Base-by-base conservation (phyloP, 2,888 invertebrate genomes). In the Leucophenga maculata region DNA sequence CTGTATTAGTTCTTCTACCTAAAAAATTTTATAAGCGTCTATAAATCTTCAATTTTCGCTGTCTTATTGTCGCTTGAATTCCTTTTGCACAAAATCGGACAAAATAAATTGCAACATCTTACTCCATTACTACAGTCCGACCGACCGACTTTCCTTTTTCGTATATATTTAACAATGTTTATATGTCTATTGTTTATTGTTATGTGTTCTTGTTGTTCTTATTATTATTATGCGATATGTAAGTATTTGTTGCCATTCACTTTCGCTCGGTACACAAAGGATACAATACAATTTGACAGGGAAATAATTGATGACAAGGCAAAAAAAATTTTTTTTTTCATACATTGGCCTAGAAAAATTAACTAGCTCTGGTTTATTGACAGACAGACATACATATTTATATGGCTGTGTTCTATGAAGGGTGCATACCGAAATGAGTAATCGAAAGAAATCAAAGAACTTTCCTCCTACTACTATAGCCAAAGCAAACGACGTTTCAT, bases 241-340 rank as follows among this genome's bases (percentile, higher is more conserved):
- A 14, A 39, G 39, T 11, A 39, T 8, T 39, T 11, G 31, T 32
- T 20, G 22, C 46, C 64, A 48, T 22, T 55, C 22, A 16, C 18
- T 6, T 50, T 50, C 13, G 50, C n/a, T 50, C 13, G 50, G 6
- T 50, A 18, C 16, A 6, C 20, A 64, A 48, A 48, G 26, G 48
- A 46, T 44, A 64, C 22, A 14, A 16, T 16, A 46, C 68, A 68
- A 68, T 68, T 62, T 62, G 68, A 62, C 67, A 67, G 11, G 50
- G 50, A 16, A 60, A 68, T 62, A 68, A 82, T 76, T 77, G 80
- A 80, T 80, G 83, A 80, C 78, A 60, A 44, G 69, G 72, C 79
- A 73, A 52, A 68, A 70, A 70, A 62, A 62, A 44, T 13, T 39
- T 39, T 48, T n/a, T n/a, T 13, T 46, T n/a, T 14, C 14, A 76